Evolutionary conservation across 1,140 invertebrate genomes (phyloP), one percentile per base, ranked within the genome.

Genomic region (Drosophila serrata): DNA sequence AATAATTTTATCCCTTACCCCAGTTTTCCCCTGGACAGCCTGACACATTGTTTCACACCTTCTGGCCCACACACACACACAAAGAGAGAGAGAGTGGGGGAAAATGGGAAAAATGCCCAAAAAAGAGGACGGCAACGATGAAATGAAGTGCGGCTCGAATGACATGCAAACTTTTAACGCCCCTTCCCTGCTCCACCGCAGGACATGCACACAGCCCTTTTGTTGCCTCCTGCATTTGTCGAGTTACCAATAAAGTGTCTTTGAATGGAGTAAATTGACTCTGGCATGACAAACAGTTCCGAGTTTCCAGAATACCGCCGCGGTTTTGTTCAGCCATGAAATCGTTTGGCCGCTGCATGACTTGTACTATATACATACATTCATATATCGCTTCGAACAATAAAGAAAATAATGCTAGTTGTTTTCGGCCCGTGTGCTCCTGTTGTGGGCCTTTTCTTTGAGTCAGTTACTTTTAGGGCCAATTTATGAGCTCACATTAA

Each of bases 241-340:
- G 82, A 88, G 69, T 78, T 79, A 79, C 85, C 84, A 90, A 90
- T 88, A 85, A 81, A 88, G 82, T 84, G 77, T 72, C 85, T 81
- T 75, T 84, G 77, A 90, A 90, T 78, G 81, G 81, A 78, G 77
- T 78, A 88, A 88, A 88, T 87, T 87, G 84, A 87, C 85, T 90
- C 57, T 81, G 85, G 80, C 85, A 88, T 88, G 84, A 88, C 84
- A 90, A 81, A 88, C 84, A 90, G 68, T 90, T 84, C 82, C 49
- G 13, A 53, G 49, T 17, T 49, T 9, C 24, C 4, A 49, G 46
- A 53, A 22, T 35, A 35, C 49, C 45, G 22, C 45, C 45, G 49
- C 45, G 19, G 45, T 33, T 24, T 56, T 40, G 31, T 49, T 49
- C 37, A 43, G 61, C 35, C 70, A 68, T 60, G 62, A 87, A 76